Conservation (phyloP, 2,888 invertebrate species). For the Troides aeacus region DNA sequence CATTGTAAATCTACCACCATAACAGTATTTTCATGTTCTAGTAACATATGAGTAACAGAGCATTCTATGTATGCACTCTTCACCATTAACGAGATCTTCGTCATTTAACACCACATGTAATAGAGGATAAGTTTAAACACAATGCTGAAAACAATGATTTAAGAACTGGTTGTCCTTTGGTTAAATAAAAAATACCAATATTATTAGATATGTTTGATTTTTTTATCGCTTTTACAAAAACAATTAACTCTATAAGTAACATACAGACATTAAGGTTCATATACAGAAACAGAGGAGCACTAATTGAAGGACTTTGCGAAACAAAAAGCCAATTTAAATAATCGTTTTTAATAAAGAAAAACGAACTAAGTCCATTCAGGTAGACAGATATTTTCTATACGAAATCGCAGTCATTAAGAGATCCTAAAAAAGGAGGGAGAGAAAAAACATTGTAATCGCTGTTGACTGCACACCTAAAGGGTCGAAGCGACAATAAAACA, state of each 20-base stretch:
- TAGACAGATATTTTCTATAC: conserved; percentile 26
- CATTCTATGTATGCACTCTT: too few relatives aligned
- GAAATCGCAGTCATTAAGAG: conserved; percentile 26
- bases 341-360: not conserved
- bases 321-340: conserved; percentile 1
- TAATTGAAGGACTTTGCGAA: not conserved
- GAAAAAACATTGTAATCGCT: conserved; percentile 26
- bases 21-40: too few relatives aligned
- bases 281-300: not conserved
- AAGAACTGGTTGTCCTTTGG: too few relatives aligned
- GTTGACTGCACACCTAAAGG: conserved; percentile 41
- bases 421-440: conserved; percentile 19
- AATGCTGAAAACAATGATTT: too few relatives aligned
- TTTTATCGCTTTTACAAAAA: not conserved
- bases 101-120: too few relatives aligned
- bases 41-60: too few relatives aligned
- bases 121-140: too few relatives aligned
- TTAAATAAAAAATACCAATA: too few relatives aligned
- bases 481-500: conserved; percentile 51
- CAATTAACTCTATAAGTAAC: not conserved
- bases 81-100: too few relatives aligned
- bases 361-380: conserved; percentile 17
- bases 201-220: too few relatives aligned
- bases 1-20: too few relatives aligned
- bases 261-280: not conserved